These are phyloP conservation scores for Stegana nigrithorax DNA, from an alignment of 2,888 invertebrate species.

Conservation along the genomic window DNA sequence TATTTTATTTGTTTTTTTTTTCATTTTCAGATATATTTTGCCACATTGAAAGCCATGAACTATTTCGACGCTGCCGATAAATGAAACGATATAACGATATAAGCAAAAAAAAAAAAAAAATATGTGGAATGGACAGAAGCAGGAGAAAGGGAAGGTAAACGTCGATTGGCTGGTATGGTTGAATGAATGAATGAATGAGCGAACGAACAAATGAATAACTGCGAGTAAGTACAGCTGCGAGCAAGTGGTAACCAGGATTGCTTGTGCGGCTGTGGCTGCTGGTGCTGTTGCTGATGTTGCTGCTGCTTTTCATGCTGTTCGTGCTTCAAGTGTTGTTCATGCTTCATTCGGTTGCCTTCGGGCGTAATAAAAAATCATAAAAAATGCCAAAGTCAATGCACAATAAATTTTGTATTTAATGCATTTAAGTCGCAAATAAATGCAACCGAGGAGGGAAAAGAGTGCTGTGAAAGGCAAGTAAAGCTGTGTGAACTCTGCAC, in stretches of 20 bases:
- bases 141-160: too few relatives aligned
- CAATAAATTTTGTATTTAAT: constrained; percentile 61
- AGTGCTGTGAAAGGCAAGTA: constrained; percentile 12
- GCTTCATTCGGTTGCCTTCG: background rate
- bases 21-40: background rate
- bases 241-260: background rate
- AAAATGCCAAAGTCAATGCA: constrained; percentile 33
- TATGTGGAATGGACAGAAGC: too few relatives aligned
- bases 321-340: constrained; percentile 5
- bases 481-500: too few relatives aligned
- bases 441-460: constrained; percentile 34
- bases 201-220: background rate
- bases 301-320: too few relatives aligned
- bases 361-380: constrained; percentile 42
- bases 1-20: too few relatives aligned
- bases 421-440: constrained; percentile 51
- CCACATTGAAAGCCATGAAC: constrained; percentile 7
- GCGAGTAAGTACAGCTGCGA: too few relatives aligned
- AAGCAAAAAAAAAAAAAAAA: too few relatives aligned
- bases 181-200: background rate
- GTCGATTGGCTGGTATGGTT: too few relatives aligned
- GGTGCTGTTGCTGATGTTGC: too few relatives aligned
- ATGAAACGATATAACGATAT: too few relatives aligned
- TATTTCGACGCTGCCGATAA: background rate
- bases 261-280: background rate